phyloP scores from a whole-genome alignment of 1,140 invertebrate genomes.

The Tetragnatha versicolor region DNA sequence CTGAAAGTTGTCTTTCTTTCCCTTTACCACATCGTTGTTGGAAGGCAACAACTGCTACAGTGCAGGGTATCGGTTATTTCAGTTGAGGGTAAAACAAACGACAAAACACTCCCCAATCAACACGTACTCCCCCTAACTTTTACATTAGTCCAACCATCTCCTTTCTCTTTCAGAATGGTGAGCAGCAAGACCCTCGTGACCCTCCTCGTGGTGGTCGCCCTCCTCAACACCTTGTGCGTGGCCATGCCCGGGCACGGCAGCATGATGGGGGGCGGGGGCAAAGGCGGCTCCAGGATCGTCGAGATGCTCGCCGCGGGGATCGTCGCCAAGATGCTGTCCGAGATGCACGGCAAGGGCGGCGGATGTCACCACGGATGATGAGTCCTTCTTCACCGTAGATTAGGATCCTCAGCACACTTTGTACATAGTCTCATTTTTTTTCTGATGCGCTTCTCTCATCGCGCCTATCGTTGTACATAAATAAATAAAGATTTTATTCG shows the following conservation, averaged over 20 bases:
- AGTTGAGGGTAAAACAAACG: too few species aligned
- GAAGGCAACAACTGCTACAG: too few species aligned
- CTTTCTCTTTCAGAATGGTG: too few species aligned
- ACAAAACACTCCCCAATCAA: too few species aligned
- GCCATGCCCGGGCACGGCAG: background rate
- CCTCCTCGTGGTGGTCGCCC: background rate
- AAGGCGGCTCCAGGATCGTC: constrained; percentile 5
- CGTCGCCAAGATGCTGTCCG: constrained; percentile 40
- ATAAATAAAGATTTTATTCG: background rate
- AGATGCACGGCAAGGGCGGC: constrained; percentile 10
- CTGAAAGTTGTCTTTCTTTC: too few species aligned
- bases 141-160: too few species aligned
- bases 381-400: background rate
- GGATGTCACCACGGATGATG: background rate
- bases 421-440: background rate
- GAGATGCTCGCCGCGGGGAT: constrained; percentile 42
- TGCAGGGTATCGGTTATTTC: too few species aligned
- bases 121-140: too few species aligned
- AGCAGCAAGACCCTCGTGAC: background rate
- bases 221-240: background rate
- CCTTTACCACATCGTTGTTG: too few species aligned
- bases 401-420: background rate
- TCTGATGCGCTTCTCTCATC: too few species aligned
- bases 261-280: background rate
- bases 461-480: background rate